Evolutionary conservation across 2,113 vertebrate genomes (phyloP), one percentile per base, ranked within the genome.

Genomic region (Miniopterus natalensis): DNA sequence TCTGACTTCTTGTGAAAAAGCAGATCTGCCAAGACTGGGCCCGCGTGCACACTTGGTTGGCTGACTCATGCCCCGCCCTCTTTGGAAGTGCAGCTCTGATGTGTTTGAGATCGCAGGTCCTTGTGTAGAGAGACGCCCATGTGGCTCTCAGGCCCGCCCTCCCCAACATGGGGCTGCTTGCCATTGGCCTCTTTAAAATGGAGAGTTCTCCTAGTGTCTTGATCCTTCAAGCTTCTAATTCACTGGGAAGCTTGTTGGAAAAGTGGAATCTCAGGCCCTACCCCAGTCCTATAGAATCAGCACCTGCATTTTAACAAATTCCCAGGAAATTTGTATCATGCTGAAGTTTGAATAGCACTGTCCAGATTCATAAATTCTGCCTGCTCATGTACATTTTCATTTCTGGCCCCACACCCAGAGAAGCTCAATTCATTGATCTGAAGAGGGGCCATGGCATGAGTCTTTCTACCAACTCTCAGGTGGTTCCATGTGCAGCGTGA

Each of bases 1-100:
- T 92, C 31, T 49, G 74, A 65, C n/a, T 68, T 81, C 14, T 78
- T 80, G 25, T 81, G 73, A 49, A 73, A 68, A 85, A 85, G 40
- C 3, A 8, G 74, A 66, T 55, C 78, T 71, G n/a, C 31, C 73
- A 20, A 51, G 25, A n/a, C 20, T 8, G 10, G 40, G n/a, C 15
- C 49, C 7, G 23, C 15, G 8, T 31, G 17, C 29, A 85, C 18
- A 81, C 21, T 17, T 49, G 53, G 6, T 14, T 68, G 31, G n/a
- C 42, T 27, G 42, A n/a, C 15, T 13, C 14, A 42, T 1, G 6
- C 45, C 15, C 12, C 36, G 18, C 14, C 2, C 63, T 36, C 20
- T 74, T 49, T 21, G n/a, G 25, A 87, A 66, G 4, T 31, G 59
- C 29, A 12, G 79, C 20, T 18, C 36, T 36, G 5, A 23, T 9